Evolutionary conservation across 2,797 vertebrate genomes (phyloP).

Genomic region (Halcyon smyrnensis): DNA sequence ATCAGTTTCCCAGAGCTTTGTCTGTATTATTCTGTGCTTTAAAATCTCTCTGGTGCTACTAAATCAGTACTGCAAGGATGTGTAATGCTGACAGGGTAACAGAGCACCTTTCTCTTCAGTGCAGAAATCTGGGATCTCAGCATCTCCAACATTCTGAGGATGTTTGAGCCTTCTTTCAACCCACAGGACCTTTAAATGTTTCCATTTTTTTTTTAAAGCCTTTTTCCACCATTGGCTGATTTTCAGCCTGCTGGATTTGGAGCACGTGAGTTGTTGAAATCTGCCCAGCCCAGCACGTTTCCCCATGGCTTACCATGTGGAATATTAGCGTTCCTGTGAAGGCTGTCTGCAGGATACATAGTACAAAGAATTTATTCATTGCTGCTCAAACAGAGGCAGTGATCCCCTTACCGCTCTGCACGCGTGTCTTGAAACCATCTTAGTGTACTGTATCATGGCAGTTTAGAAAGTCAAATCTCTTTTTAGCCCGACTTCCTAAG

Average conservation of each 20-base stretch:
- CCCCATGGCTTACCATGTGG: no score
- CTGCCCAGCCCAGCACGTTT: background rate
- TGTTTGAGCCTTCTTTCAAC: background rate
- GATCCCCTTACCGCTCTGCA: background rate
- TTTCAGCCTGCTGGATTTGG: background rate
- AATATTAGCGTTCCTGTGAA: background rate
- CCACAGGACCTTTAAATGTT: background rate
- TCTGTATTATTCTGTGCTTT: background rate
- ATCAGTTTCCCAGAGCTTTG: background rate
- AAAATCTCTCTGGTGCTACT: background rate
- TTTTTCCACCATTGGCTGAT: background rate
- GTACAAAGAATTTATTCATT: background rate
- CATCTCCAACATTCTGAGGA: background rate
- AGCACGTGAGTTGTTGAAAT: background rate
- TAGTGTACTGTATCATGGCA: conserved; percentile 24
- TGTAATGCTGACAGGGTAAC: background rate
- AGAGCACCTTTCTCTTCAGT: background rate
- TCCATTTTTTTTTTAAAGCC: background rate
- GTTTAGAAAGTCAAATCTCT: conserved; percentile 55
- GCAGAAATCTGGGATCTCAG: background rate
- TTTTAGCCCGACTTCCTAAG: conserved; percentile 41
- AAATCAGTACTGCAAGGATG: background rate
- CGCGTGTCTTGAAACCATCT: background rate
- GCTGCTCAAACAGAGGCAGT: background rate
- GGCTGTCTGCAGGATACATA: background rate